Conservation (phyloP, 2,113 vertebrate genomes). For the Ptilonorhynchus violaceus region DNA sequence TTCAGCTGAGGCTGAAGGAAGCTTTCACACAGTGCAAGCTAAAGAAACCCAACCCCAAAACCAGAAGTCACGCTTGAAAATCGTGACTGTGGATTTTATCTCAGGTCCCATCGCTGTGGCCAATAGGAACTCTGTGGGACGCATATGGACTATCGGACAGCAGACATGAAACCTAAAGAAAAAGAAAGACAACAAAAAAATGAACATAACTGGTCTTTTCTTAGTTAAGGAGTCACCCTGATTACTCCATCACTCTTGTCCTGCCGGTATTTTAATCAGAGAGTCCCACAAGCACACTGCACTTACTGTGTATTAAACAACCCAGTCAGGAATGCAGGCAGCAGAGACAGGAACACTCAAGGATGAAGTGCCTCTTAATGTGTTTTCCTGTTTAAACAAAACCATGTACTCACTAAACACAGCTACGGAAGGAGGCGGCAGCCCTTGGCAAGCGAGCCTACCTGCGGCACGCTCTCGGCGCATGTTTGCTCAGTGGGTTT, state of each 20-base stretch:
- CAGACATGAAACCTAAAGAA: neutral
- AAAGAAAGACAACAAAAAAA: neutral
- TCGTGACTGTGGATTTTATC: neutral
- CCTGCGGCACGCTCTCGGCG: rapidly evolving
- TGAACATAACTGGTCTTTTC: neutral
- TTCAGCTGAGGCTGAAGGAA: neutral
- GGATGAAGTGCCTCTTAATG: constrained; percentile 45
- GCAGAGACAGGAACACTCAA: neutral
- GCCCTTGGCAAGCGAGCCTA: neutral
- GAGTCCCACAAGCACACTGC: neutral
- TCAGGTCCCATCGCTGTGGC: rapidly evolving
- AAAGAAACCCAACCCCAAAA: neutral
- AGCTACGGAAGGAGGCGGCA: neutral
- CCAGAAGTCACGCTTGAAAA: neutral
- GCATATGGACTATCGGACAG: rapidly evolving
- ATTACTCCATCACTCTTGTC: neutral
- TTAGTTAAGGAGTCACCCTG: neutral
- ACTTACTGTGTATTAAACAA: neutral
- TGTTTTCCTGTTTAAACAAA: constrained; percentile 55
- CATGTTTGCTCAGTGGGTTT: neutral
- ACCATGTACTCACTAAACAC: neutral
- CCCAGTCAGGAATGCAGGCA: constrained; percentile 5
- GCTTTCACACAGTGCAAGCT: neutral
- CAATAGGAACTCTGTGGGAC: neutral
- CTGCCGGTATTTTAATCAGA: neutral